Conservation (phyloP, 2,113 vertebrate genomes). For the Buteo buteo region DNA sequence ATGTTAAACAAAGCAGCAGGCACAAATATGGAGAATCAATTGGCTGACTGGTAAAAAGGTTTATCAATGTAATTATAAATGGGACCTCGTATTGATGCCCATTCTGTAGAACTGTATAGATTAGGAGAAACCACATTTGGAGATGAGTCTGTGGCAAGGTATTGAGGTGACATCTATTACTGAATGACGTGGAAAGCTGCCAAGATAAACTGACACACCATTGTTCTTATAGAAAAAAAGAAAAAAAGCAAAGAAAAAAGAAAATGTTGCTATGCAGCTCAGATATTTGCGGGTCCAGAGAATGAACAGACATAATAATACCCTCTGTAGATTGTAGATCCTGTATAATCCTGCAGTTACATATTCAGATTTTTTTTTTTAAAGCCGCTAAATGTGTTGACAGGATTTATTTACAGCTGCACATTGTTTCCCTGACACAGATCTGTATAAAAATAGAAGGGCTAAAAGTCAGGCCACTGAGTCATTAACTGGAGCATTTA, state of each 20-base stretch:
- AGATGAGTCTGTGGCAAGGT: neutral
- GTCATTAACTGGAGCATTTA: neutral
- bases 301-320: constrained; percentile 8
- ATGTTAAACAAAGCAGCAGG: constrained; percentile 1
- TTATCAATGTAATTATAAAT: constrained; percentile 14
- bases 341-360: constrained; percentile 33
- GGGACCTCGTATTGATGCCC: neutral
- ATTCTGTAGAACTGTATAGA: neutral
- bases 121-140: constrained; percentile 5
- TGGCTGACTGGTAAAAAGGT: neutral
- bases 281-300: constrained; percentile 1
- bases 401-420: constrained; percentile 12
- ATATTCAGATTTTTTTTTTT: constrained; percentile 1
- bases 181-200: neutral
- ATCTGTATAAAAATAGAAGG: constrained; percentile 10
- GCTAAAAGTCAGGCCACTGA: neutral
- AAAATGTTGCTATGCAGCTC: neutral
- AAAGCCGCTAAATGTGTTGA: neutral
- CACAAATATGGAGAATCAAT: neutral
- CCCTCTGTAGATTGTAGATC: neutral
- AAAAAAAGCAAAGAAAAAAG: neutral
- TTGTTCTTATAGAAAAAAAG: neutral
- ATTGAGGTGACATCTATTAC: constrained; percentile 33
- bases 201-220: constrained; percentile 4
- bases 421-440: neutral